Evolutionary conservation across 2,113 vertebrate species (phyloP).

Genomic region (Pitta sordida): DNA sequence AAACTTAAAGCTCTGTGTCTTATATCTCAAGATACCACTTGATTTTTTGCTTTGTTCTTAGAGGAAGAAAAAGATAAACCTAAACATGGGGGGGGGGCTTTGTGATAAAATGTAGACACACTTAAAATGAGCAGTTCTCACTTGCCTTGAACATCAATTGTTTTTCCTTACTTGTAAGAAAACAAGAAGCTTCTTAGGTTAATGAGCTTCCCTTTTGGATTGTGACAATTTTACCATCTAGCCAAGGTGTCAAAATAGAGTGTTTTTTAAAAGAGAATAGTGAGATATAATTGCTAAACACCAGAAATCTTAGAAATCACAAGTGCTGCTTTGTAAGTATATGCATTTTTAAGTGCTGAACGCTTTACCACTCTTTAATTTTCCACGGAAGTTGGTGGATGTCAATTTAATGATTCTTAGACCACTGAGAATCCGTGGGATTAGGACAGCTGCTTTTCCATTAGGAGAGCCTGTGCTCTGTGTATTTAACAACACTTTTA

Average conservation of each 20-base stretch:
- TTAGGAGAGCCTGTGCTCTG: rapidly evolving
- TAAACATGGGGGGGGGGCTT: not conserved
- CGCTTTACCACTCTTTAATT: not conserved
- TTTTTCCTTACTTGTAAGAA: not conserved
- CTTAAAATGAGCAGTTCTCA: not conserved
- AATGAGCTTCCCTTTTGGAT: not conserved
- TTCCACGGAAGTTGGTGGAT: not conserved
- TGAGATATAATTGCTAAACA: not conserved
- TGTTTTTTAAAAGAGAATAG: not conserved
- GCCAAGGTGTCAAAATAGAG: not conserved
- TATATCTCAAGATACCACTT: not conserved
- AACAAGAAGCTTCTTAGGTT: not conserved
- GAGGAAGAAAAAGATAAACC: not conserved
- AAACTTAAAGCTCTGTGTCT: not conserved
- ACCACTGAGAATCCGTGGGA: not conserved
- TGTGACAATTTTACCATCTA: not conserved
- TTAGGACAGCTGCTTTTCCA: not conserved
- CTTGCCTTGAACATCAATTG: not conserved
- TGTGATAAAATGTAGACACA: not conserved
- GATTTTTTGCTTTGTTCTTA: not conserved
- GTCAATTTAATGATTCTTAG: not conserved
- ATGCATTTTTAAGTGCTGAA: not conserved
- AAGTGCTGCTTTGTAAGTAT: not conserved
- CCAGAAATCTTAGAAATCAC: not conserved
- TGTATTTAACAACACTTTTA: not conserved